Base-by-base conservation (phyloP, 2,113 vertebrate species). In the Halcyon malimbica region DNA sequence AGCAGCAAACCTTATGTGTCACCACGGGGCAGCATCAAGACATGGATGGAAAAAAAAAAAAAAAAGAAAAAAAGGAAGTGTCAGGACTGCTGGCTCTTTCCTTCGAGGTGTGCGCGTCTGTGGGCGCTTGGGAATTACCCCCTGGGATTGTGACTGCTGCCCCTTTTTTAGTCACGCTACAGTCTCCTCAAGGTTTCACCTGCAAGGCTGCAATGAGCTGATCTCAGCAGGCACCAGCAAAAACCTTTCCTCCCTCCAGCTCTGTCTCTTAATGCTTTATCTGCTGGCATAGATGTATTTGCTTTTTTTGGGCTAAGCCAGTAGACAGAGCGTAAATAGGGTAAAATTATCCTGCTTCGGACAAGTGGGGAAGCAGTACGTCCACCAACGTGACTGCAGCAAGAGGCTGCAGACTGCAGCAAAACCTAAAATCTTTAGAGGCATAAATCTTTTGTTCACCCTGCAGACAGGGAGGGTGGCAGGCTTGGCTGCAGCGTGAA, bases 181-280 rank as follows among this genome's bases (percentile, higher is more conserved):
- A 1, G 11, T 11, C 13, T 64, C 39, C 33, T 76, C 10, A 2
- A 25, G 46, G 18, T 15, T 93, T 81, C 16, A 24, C 42, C 50
- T 26, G 44, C 29, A 29, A 42, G 68, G 68, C 56, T 75, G 21
- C 23, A 41, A 11, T 6, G 35, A 77, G 73, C 50, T 81, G 53
- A 56, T 57, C 23, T 44, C 33, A 6, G 50, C 5, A 21, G 16
- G 33, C 4, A 16, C 20, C 33, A n/a, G 17, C 35, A 81, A 83
- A 60, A 68, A 16, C 51, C 35, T 28, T 64, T 67, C 17, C 33
- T 81, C 20, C 54, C 51, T 82, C 35, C 29, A 90, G 4, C 54
- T 85, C 42, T 31, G 26, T 0, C 17, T 16, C 16, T 19, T 69
- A 10, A 20, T 8, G 5, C 26, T 11, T 2, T 24, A 0, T 35